Base-by-base conservation (phyloP, 2,113 vertebrate species). In the Bombycilla garrulus region DNA sequence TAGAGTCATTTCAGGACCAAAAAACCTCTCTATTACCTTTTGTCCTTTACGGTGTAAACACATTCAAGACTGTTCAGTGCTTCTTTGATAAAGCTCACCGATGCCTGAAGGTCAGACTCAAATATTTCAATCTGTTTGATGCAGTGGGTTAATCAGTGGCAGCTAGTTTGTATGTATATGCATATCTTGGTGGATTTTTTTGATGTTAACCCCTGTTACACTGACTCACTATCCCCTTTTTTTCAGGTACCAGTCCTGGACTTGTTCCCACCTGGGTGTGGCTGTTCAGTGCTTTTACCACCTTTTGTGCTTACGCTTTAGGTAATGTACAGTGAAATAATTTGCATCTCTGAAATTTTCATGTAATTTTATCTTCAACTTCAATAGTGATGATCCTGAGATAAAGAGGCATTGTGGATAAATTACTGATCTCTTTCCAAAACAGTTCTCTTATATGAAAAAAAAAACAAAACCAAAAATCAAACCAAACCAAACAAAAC, bases 291-390 rank as follows among this genome's bases (percentile, higher is more conserved):
- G 91, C 95, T 87, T 84, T 98, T 54, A 90, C 88, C 54, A 97
- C 95, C 77, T 97, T 97, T 79, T 97, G 95, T 93, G 96, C 96
- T 91, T 97, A 97, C 1, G 86, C 97, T 83, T 96, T 97, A 95
- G 95, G 95, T 98, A 97, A 97, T 71, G 66, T 96, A 93, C 48
- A 33, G 35, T 72, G 36, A 65, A 50, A 89, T 51, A 11, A 48
- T 71, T 69, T 64, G 25, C 26, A 61, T 5, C 2, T 65, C 36
- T 76, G 33, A 23, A 0, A 5, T 48, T n/a, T 94, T 64, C 33
- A 21, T 53, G 9, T 44, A 53, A 31, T 77, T 93, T 81, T 87
- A 42, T 62, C 47, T 83, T 33, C 33, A 44, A 21, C 36, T 36
- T 76, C 19, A 8, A 18, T 58, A 18, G 31, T 60, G 40, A 11